phyloP scores from a whole-genome alignment of 2,113 vertebrate genomes.

The Pampusana beccarii region DNA sequence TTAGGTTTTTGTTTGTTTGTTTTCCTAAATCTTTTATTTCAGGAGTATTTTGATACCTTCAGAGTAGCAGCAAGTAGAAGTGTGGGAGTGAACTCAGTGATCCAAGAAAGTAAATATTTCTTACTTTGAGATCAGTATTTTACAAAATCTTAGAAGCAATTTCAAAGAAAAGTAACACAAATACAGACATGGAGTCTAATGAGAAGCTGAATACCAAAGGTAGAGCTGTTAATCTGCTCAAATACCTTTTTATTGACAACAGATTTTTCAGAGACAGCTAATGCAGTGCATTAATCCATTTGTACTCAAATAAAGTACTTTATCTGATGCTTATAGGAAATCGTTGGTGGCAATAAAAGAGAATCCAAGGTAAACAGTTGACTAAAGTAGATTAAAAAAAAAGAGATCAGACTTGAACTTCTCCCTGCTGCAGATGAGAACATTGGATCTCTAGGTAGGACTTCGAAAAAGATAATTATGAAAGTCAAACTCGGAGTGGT shows the following conservation, averaged over 20 bases:
- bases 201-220: not conserved
- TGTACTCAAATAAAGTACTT: not conserved
- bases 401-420: not conserved
- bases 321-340: not conserved
- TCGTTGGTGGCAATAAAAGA: not conserved
- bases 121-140: not conserved
- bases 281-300: not conserved
- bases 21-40: not conserved
- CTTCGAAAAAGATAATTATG: not conserved
- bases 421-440: not conserved
- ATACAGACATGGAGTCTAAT: not conserved
- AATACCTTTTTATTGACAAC: not conserved
- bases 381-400: not conserved
- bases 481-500: not conserved
- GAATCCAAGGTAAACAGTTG: not conserved
- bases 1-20: no score
- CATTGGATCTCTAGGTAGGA: not conserved
- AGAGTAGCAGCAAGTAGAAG: not conserved
- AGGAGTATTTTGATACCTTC: not conserved
- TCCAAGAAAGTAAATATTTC: not conserved
- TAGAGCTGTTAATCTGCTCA: not conserved
- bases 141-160: not conserved
- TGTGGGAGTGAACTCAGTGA: not conserved
- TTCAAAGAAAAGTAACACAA: not conserved
- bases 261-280: not conserved